Evolutionary conservation across 2,797 vertebrate genomes (phyloP).

Genomic region (Erpetoichthys calabaricus): DNA sequence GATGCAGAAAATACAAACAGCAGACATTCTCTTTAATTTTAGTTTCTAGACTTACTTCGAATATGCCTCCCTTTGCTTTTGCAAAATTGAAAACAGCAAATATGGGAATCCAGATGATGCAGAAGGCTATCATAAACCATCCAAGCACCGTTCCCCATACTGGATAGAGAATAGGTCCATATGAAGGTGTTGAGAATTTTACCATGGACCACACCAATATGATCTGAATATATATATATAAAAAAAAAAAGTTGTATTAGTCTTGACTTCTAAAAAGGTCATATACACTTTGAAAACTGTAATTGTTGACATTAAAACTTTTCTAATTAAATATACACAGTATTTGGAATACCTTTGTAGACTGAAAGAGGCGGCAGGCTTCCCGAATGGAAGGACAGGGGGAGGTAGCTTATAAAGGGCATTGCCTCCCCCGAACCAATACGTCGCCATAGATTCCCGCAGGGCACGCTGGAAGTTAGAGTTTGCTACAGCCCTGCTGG

Average conservation of each 20-base stretch:
- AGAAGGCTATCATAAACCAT: slow-evolving; percentile 75
- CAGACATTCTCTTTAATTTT: not conserved
- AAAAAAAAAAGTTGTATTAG: slow-evolving; percentile 1
- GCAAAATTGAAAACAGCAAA: slow-evolving; percentile 52
- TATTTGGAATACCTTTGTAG: too few relatives aligned
- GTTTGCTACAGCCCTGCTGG: too few relatives aligned
- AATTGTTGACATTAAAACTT: too few relatives aligned
- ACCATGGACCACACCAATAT: slow-evolving; percentile 76
- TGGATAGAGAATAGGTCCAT: slow-evolving; percentile 56
- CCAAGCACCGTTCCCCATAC: slow-evolving; percentile 65
- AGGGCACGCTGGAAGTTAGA: too few relatives aligned
- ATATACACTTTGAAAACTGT: too few relatives aligned
- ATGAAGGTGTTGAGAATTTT: slow-evolving; percentile 47
- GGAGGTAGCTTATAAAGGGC: too few relatives aligned
- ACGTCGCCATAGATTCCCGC: too few relatives aligned
- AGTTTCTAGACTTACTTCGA: slow-evolving; percentile 48
- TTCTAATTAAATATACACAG: too few relatives aligned
- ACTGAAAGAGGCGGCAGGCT: too few relatives aligned
- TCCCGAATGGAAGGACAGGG: too few relatives aligned
- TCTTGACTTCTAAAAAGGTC: too few relatives aligned
- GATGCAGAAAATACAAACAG: not conserved
- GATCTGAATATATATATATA: slow-evolving; percentile 47
- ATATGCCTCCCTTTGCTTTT: slow-evolving; percentile 49
- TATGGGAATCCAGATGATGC: slow-evolving; percentile 74
- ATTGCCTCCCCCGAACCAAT: too few relatives aligned